Base-by-base conservation (phyloP, 1,140 invertebrate species). In the Ceratitis capitata region DNA sequence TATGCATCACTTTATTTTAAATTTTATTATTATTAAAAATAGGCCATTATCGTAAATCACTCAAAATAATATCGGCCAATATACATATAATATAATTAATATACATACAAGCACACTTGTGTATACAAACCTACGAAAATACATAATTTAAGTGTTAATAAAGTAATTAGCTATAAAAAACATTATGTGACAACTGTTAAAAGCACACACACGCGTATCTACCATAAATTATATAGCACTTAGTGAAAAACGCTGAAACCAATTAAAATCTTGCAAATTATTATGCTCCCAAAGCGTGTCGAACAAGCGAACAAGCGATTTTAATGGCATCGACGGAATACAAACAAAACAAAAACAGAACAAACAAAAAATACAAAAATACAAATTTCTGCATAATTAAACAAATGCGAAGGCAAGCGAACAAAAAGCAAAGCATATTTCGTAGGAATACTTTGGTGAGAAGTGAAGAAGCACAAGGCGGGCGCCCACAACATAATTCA, bases 331-430 rank as follows among this genome's bases (percentile, higher is more conserved):
- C 69, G 39, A 26, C 10, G 39, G 10, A n/a, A 10, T 45, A 45
- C 69, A 45, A 45, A 78, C 35, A 69, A 2, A 32, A 53, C n/a
- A n/a, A n/a, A n/a, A n/a, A n/a, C n/a, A n/a, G n/a, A n/a, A n/a
- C n/a, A n/a, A n/a, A n/a, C n/a, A n/a, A n/a, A n/a, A n/a, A n/a
- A n/a, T n/a, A n/a, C n/a, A n/a, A n/a, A n/a, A n/a, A n/a, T n/a
- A 69, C 14, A 69, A 78, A 78, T 78, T 78, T 78, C 35, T 45
- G 39, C 69, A 78, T 78, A 78, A 78, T 78, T 78, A 78, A 78
- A 14, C 39, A 78, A 42, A 78, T 47, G n/a, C 12, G 69, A 45
- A 45, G 69, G 64, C 35, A 19, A 35, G 39, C 29, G 10, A 78
- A 2, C 12, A 10, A 32, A 61, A 3, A 61, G 58, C 35, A 42